Conservation (phyloP, 2,888 invertebrate genomes). For the Agrilus biguttatus region DNA sequence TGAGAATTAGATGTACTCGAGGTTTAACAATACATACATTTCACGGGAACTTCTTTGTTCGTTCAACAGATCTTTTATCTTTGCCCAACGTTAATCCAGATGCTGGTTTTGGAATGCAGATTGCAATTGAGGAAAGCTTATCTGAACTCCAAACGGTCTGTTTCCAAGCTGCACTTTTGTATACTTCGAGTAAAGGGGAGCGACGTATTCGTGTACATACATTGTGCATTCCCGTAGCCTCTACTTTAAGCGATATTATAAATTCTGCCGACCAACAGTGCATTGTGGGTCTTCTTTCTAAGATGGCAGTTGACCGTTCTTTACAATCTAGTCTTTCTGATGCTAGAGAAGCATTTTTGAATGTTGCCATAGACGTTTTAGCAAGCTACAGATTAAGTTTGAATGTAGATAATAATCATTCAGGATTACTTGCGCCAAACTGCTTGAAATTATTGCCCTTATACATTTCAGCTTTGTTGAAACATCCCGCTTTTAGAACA, state of each 20-base stretch:
- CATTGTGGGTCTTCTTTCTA: conserved; percentile 79
- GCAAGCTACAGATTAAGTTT: conserved; percentile 54
- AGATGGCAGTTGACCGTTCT: conserved; percentile 96
- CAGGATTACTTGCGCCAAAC: conserved; percentile 60
- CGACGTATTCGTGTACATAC: conserved; percentile 96
- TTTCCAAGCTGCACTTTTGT: conserved; percentile 95
- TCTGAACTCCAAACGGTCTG: conserved; percentile 77
- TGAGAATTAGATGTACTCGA: conserved; percentile 89
- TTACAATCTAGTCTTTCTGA: conserved; percentile 74
- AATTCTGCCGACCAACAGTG: conserved; percentile 87
- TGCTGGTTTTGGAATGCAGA: conserved; percentile 95
- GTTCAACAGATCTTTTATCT: conserved; percentile 90
- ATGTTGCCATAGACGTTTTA: conserved; percentile 83
- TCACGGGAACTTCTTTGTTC: conserved; percentile 98
- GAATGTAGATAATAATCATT: conserved; percentile 43
- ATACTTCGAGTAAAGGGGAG: conserved; percentile 92
- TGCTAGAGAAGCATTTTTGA: conserved; percentile 91
- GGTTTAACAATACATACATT: conserved; percentile 94
- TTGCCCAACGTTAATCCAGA: conserved; percentile 97
- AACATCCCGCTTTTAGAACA: conserved; percentile 79
- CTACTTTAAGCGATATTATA: conserved; percentile 72
- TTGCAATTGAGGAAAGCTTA: conserved; percentile 84
- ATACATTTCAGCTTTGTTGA: conserved; percentile 77
- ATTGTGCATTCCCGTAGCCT: conserved; percentile 80
- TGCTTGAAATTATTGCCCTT: conserved; percentile 74